Conservation (phyloP, 2,113 vertebrate genomes). For the Anthoscopus minutus region DNA sequence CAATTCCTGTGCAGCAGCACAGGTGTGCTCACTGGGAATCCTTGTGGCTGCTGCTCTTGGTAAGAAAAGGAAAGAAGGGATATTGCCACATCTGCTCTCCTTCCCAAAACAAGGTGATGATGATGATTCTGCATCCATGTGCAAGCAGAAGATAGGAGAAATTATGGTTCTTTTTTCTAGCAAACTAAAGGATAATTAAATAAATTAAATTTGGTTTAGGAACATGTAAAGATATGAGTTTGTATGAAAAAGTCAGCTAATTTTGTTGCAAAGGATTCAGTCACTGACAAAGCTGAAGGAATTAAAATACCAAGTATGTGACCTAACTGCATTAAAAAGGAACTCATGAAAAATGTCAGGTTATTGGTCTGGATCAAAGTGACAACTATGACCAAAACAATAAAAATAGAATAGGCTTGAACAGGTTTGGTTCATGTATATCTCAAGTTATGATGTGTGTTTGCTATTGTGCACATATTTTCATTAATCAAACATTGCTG, state of each 20-base stretch:
- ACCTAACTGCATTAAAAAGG: neutral
- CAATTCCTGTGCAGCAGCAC: neutral
- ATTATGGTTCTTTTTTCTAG: neutral
- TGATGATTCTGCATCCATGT: accelerated
- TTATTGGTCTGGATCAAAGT: neutral
- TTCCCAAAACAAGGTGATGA: neutral
- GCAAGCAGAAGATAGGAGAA: neutral
- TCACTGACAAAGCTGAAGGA: neutral
- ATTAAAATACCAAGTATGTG: neutral
- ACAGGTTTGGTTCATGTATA: neutral
- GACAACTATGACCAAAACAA: neutral
- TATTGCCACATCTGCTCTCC: neutral
- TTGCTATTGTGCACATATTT: neutral
- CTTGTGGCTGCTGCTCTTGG: neutral
- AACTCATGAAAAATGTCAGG: neutral
- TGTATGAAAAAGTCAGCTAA: neutral
- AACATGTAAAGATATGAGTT: neutral
- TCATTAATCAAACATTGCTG: neutral
- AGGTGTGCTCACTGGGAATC: neutral
- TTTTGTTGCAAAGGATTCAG: neutral
- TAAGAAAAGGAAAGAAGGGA: neutral
- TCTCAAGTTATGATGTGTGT: neutral
- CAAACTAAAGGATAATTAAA: neutral
- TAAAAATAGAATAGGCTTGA: neutral
- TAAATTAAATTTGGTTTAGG: neutral